Evolutionary conservation across 2,113 vertebrate genomes (phyloP).

Genomic region (Oncorhynchus clarkii): DNA sequence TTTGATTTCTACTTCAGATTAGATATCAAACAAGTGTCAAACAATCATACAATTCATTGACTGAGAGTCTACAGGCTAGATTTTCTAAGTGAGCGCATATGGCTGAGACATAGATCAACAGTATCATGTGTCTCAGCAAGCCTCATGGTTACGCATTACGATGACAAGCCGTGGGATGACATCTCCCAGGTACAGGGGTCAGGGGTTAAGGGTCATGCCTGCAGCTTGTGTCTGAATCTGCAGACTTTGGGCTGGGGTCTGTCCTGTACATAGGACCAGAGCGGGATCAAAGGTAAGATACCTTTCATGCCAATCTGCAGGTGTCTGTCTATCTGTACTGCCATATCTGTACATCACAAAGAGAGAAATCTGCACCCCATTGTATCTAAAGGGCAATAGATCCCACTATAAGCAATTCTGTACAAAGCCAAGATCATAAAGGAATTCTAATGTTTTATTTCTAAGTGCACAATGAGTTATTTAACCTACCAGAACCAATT

Average conservation of each 20-base stretch:
- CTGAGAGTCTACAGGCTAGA: not conserved
- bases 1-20: not conserved
- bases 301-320: constrained; percentile 48
- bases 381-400: too few relatives aligned
- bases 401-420: too few relatives aligned
- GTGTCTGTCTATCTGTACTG: constrained; percentile 13
- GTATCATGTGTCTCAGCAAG: constrained; percentile 8
- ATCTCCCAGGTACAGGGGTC: constrained; percentile 21
- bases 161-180: constrained; percentile 17
- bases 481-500: too few relatives aligned
- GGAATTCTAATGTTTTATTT: too few relatives aligned
- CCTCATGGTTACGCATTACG: constrained; percentile 27
- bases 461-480: too few relatives aligned
- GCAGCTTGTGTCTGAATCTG: not conserved
- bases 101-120: not conserved
- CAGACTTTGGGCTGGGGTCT: not conserved
- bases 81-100: not conserved
- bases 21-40: not conserved
- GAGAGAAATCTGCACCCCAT: too few relatives aligned
- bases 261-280: not conserved
- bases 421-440: too few relatives aligned
- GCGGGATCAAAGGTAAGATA: constrained; percentile 46
- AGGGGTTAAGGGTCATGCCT: not conserved
- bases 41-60: not conserved
- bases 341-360: not conserved